phyloP scores from a whole-genome alignment of 2,113 vertebrate genomes.

The Zapus hudsonius region DNA sequence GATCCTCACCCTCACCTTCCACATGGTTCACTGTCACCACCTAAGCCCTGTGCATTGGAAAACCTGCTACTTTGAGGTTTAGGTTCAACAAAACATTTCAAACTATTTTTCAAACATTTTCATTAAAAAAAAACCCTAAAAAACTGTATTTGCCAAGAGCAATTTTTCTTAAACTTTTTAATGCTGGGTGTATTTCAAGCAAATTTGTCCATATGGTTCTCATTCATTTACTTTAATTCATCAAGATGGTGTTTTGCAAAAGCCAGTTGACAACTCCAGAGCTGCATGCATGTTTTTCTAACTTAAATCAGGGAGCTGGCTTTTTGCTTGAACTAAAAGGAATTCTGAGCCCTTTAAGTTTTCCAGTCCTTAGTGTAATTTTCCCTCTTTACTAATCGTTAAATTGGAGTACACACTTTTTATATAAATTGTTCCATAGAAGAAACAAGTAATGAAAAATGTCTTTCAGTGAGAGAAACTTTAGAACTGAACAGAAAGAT shows the following conservation, averaged over 20 bases:
- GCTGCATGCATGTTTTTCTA: conserved; percentile 18
- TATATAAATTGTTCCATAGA: conserved; percentile 27
- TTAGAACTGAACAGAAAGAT: neutral
- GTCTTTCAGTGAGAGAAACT: neutral
- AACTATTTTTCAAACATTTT: conserved; percentile 65
- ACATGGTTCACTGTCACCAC: neutral
- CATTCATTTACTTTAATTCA: conserved; percentile 79
- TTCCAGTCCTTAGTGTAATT: neutral
- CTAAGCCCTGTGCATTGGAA: neutral
- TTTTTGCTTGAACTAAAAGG: conserved; percentile 21
- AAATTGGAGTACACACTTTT: conserved; percentile 31
- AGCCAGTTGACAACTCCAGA: conserved; percentile 66
- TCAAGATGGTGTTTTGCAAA: conserved; percentile 73
- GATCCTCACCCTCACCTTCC: neutral
- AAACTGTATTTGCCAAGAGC: conserved; percentile 60
- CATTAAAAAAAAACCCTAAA: conserved; percentile 1
- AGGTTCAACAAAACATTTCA: conserved; percentile 42
- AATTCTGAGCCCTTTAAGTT: conserved; percentile 14
- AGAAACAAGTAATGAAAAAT: neutral
- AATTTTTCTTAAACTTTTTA: conserved; percentile 76
- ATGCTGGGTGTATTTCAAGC: conserved; percentile 75
- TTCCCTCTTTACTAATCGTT: conserved; percentile 49
- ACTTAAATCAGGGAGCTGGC: conserved; percentile 57
- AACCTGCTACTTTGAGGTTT: neutral
- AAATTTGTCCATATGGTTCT: conserved; percentile 77